Percentiles rank a stretch among this genome's conserved stretches.
These are phyloP conservation scores for Corythucha ciliata DNA, from an alignment of 2,888 invertebrate genomes.

Conservation along the genomic window DNA sequence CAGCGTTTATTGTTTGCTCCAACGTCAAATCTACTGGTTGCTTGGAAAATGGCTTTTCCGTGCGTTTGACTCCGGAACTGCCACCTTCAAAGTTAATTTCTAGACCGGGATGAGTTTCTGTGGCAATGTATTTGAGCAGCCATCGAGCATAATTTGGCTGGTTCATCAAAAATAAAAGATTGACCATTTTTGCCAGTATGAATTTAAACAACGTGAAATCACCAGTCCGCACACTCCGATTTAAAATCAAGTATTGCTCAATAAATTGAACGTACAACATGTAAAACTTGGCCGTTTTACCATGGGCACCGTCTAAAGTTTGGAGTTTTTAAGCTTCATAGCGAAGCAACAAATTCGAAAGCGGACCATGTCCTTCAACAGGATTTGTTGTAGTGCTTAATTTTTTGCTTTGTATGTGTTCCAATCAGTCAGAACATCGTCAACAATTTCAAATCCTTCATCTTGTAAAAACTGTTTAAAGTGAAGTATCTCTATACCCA, in stretches of 20 bases:
- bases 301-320: conserved; percentile 33
- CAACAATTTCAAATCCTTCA: no score
- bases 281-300: conserved; percentile 39
- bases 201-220: conserved; percentile 37
- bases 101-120: no score
- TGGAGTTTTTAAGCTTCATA: conserved; percentile 1
- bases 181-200: conserved; percentile 36
- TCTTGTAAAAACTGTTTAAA: not conserved
- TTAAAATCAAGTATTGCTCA: conserved; percentile 35
- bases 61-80: conserved; percentile 38
- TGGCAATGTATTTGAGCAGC: conserved; percentile 37
- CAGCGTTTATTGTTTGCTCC: conserved; percentile 40
- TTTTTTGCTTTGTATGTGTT: no score
- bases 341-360: no score
- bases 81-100: conserved; percentile 36
- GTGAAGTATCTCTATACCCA: conserved; percentile 1
- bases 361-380: no score
- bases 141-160: conserved; percentile 40
- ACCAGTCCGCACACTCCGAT: conserved; percentile 37
- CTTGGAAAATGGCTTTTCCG: conserved; percentile 38
- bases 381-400: no score
- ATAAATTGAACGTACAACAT: conserved; percentile 35
- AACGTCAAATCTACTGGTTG: conserved; percentile 38
- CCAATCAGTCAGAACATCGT: no score
- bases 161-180: conserved; percentile 39